Evolutionary conservation across 2,797 vertebrate genomes (phyloP).

Genomic region (Microchirus variegatus): DNA sequence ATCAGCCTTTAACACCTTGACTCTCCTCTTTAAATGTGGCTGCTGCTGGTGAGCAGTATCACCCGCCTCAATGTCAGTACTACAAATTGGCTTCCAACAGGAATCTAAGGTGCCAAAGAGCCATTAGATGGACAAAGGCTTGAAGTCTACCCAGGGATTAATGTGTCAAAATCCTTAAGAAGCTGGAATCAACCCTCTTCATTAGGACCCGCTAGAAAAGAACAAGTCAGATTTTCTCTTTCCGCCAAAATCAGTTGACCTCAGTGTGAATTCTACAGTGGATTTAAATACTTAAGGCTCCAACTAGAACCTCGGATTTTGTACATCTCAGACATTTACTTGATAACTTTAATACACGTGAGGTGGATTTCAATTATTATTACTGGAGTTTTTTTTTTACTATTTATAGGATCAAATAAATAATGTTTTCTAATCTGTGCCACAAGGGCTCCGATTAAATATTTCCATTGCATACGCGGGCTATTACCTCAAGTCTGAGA

Average conservation of each 20-base stretch:
- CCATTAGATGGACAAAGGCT: conserved; percentile 79
- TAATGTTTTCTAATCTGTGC: neutral
- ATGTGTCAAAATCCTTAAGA: conserved; percentile 66
- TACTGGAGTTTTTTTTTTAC: neutral
- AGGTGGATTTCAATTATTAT: neutral
- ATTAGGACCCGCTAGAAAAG: conserved; percentile 54
- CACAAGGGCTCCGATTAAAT: neutral
- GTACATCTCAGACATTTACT: neutral
- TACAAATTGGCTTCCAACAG: conserved; percentile 84
- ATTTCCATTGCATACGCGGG: neutral
- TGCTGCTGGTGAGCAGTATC: conserved; percentile 41
- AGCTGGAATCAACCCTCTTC: conserved; percentile 60
- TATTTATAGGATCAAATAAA: neutral
- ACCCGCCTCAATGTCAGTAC: conserved; percentile 59
- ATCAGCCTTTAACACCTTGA: conserved; percentile 83
- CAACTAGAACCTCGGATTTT: conserved; percentile 4
- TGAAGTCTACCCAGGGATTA: conserved; percentile 70
- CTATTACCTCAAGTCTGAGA: neutral
- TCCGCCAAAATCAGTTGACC: conserved; percentile 6
- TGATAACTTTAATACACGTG: neutral
- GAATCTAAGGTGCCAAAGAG: conserved; percentile 81
- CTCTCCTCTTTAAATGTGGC: conserved; percentile 61
- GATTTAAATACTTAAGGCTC: neutral
- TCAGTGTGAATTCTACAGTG: neutral
- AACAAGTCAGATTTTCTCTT: conserved; percentile 13